Evolutionary conservation across 2,113 vertebrate genomes (phyloP).

Genomic region (Aleadryas rufinucha): DNA sequence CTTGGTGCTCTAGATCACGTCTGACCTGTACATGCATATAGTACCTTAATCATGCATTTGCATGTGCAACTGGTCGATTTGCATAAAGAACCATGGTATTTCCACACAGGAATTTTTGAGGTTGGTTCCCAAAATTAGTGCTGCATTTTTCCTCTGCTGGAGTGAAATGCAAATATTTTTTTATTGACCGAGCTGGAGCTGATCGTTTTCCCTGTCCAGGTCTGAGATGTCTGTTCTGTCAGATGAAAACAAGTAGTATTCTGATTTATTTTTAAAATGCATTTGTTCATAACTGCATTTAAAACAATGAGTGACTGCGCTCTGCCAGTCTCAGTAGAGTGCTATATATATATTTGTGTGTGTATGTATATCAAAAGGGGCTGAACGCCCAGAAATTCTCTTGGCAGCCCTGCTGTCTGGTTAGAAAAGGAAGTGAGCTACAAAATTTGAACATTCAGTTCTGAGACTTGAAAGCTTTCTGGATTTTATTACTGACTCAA

Average conservation of each 20-base stretch:
- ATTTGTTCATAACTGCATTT: slow-evolving; percentile 14
- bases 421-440: slow-evolving; percentile 80
- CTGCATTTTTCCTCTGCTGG: slow-evolving; percentile 48
- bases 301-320: slow-evolving; percentile 47
- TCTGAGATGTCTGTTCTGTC: slow-evolving; percentile 2
- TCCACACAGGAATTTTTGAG: slow-evolving; percentile 44
- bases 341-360: slow-evolving; percentile 10
- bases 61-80: not conserved
- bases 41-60: not conserved
- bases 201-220: not conserved
- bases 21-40: not conserved
- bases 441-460: slow-evolving; percentile 82
- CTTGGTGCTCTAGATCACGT: not conserved
- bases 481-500: slow-evolving; percentile 79
- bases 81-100: not conserved
- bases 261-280: not conserved
- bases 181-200: slow-evolving; percentile 45
- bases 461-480: slow-evolving; percentile 72
- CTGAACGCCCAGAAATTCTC: slow-evolving; percentile 71
- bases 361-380: slow-evolving; percentile 65
- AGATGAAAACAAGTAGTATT: slow-evolving; percentile 42
- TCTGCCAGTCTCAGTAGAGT: slow-evolving; percentile 32
- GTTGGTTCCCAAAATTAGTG: slow-evolving; percentile 34
- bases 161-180: slow-evolving; percentile 58
- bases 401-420: slow-evolving; percentile 78